Evolutionary conservation across 1,140 invertebrate genomes (phyloP).

Genomic region (Brachionus rubens): DNA sequence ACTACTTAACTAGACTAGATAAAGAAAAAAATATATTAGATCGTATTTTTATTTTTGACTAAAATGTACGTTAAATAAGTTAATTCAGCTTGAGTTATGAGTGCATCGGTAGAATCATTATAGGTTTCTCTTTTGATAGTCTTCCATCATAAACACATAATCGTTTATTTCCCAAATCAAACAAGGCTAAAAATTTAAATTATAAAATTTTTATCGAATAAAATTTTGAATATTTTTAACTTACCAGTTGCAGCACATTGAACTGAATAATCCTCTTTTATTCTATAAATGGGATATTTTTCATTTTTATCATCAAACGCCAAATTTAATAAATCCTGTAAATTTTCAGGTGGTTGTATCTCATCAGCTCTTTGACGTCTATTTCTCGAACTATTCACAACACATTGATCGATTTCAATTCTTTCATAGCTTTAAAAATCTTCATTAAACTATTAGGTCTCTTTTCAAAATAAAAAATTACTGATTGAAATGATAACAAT

Average conservation of each 20-base stretch:
- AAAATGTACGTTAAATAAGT: background rate
- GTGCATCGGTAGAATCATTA: background rate
- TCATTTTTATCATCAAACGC: slow-evolving; percentile 35
- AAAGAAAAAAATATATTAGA: no score
- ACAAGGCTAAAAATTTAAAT: background rate
- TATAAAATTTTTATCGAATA: background rate
- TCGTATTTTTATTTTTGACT: no score
- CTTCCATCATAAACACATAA: slow-evolving; percentile 18
- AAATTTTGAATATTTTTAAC: background rate
- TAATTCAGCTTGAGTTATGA: background rate
- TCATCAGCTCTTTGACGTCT: background rate
- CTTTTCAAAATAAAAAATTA: background rate
- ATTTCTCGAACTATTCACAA: slow-evolving; percentile 6
- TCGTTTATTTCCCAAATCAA: background rate
- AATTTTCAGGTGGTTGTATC: background rate
- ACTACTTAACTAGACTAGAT: no score
- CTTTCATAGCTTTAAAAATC: background rate
- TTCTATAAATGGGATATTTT: slow-evolving; percentile 16
- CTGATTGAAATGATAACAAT: slow-evolving; percentile 24
- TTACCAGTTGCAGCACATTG: slow-evolving; percentile 6
- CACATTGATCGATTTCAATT: background rate
- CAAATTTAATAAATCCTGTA: slow-evolving; percentile 3
- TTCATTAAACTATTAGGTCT: background rate
- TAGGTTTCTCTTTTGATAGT: background rate
- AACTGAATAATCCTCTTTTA: slow-evolving; percentile 16